phyloP scores from a whole-genome alignment of 2,113 vertebrate genomes.

The Bos indicus region DNA sequence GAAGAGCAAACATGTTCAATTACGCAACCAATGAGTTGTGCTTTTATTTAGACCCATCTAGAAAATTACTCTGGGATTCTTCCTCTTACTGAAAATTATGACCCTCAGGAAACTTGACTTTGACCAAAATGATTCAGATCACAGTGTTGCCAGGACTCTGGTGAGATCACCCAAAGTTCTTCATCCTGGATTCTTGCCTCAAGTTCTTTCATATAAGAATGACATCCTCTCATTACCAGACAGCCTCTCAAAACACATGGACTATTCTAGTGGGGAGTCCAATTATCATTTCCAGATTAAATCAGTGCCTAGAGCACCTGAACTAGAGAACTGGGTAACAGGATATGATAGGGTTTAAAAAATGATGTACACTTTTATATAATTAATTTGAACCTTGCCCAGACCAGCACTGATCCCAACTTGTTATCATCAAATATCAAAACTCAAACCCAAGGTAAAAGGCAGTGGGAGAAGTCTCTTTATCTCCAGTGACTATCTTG shows the following conservation, averaged over 20 bases:
- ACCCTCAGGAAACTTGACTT: neutral
- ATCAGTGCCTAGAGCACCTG: constrained; percentile 26
- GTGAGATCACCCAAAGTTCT: neutral
- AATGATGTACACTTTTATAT: neutral
- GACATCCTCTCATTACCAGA: neutral
- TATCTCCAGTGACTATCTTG: neutral
- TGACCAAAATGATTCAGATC: constrained; percentile 5
- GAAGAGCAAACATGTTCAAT: neutral
- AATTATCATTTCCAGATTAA: constrained; percentile 33
- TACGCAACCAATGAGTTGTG: neutral
- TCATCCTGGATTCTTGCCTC: neutral
- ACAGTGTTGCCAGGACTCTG: neutral
- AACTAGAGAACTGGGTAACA: constrained; percentile 10
- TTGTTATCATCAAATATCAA: constrained; percentile 8
- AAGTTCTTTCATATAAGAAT: neutral
- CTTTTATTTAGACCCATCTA: neutral
- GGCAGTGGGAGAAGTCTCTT: neutral
- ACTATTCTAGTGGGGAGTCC: neutral
- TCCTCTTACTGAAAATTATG: neutral
- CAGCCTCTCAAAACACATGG: neutral
- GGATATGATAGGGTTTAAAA: neutral
- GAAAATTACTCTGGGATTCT: neutral
- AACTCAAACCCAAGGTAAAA: constrained; percentile 17
- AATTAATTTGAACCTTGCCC: constrained; percentile 24
- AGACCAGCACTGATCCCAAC: constrained; percentile 6